Evolutionary conservation across 2,797 vertebrate genomes (phyloP), one percentile per base, ranked within the genome.

Genomic region (Galago senegalensis): DNA sequence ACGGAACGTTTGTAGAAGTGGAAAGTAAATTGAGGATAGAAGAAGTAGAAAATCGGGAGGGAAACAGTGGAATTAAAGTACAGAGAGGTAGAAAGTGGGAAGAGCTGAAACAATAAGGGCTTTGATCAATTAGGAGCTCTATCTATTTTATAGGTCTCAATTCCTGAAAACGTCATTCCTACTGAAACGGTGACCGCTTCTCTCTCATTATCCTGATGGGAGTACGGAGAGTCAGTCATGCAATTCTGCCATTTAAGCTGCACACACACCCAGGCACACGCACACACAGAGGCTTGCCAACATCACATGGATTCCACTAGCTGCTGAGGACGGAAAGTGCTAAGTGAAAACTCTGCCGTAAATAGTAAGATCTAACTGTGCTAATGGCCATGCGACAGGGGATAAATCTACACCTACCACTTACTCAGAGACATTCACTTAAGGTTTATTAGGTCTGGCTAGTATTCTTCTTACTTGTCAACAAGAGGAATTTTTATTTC

Each of bases 401-500:
- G 53, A 61, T 93, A 89, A 81, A 95, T 93, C 60, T 84, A 49
- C 4, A 77, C 67, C n/a, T 49, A 49, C 11, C 18, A 40, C 29
- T 58, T 49, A 29, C 67, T 58, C 80, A 81, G 76, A 87, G 34
- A 2, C 17, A 2, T 65, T 91, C 79, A 89, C 67, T 53, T 72
- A 72, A 84, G 13, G 20, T 82, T 96, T 82, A 87, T 94, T 87
- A 92, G 89, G 43, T 76, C 80, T 84, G 60, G 75, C 40, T 89
- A 69, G 70, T 84, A 8, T 63, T 92, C 43, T 27, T 79, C 82
- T 73, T 58, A 37, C 43, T 93, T 87, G 49, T 76, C 94, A 89
- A 11, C 43, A 49, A 60, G 9, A 84, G 31, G 34, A 75, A 89
- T 23, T 90, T 60, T 80, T 91, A 89, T 79, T 63, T 89, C 82